Conservation (phyloP, 1,140 invertebrate genomes). For the Plodia interpunctella region DNA sequence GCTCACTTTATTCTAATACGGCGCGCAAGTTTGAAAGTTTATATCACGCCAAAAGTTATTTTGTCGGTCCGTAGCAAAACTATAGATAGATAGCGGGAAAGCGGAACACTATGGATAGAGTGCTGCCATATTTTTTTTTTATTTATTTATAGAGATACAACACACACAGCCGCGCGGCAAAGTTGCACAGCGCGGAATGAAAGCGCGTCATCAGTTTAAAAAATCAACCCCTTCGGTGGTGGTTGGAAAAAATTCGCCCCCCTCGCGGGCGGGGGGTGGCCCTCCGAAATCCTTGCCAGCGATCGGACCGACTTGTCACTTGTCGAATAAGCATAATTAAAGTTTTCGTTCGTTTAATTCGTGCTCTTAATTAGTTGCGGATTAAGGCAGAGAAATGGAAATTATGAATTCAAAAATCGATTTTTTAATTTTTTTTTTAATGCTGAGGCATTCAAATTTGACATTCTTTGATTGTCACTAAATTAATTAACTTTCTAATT, state of each 20-base stretch:
- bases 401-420: neutral
- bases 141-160: conserved; percentile 69
- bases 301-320: conserved; percentile 70
- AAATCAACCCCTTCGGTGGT: conserved; percentile 77
- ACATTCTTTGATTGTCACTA: too few species aligned
- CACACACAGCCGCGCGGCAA: conserved; percentile 67
- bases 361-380: conserved; percentile 20
- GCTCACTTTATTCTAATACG: conserved; percentile 16
- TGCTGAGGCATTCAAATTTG: neutral
- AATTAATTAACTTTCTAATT: too few species aligned
- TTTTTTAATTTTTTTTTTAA: neutral
- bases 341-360: conserved; percentile 56
- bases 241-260: conserved; percentile 68
- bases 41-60: conserved; percentile 48
- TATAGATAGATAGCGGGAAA: conserved; percentile 51
- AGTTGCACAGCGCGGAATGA: conserved; percentile 77
- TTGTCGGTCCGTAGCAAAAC: conserved; percentile 39
- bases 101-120: conserved; percentile 68
- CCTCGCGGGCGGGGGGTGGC: conserved; percentile 46
- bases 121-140: conserved; percentile 59
- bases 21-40: conserved; percentile 27
- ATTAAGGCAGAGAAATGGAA: conserved; percentile 8
- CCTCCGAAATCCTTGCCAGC: conserved; percentile 71
- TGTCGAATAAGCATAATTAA: conserved; percentile 75
- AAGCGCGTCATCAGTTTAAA: conserved; percentile 79